Base-by-base conservation (phyloP, 2,888 invertebrate genomes). In the Anodontia alba region DNA sequence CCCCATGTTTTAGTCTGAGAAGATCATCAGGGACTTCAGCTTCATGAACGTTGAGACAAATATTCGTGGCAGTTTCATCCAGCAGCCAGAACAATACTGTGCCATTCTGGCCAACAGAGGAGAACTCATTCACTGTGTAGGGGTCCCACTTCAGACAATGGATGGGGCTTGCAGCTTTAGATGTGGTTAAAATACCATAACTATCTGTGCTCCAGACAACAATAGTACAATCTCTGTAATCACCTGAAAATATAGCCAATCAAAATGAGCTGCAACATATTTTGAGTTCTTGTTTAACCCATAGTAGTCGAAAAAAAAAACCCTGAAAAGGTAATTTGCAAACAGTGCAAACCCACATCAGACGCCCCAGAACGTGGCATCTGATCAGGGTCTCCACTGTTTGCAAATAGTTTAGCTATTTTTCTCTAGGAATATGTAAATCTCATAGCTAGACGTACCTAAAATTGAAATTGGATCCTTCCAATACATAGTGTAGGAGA, bases 141-240 rank as follows among this genome's bases (percentile, higher is more conserved):
- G 94, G 93, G 85, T 94, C 94, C 93, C 94, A 94, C 67, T 87
- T 86, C 33, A 94, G 74, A 38, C 90, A 89, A 83, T 93, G 91
- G n/a, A 94, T 89, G 7, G 94, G 92, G 33, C 87, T 80, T 20
- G 90, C 88, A 26, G 93, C 89, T 51, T 84, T 85, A 26, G 93
- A 91, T 20, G 88, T 88, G 33, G 92, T 89, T 57, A 93, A 78
- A 29, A 93, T 80, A 26, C 88, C 83, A 78, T 91, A 91, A 66
- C 83, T 90, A 29, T 84, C 72, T 0, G 93, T 92, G 80, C 90
- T 90, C 94, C 94, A 94, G 23, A 94, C 90, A 17, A 91, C 92
- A 15, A 94, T 84, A 23, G 84, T 81, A 73, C 90, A 87, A 51
- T 94, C 93, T n/a, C 90, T 81, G 82, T 92, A 94, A 80, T 94